A percentile compares a stretch with the other conserved stretches of the same genome.
phyloP scores from a whole-genome alignment of 2,113 vertebrate genomes.

The Cryptoleucopteryx plumbea region DNA sequence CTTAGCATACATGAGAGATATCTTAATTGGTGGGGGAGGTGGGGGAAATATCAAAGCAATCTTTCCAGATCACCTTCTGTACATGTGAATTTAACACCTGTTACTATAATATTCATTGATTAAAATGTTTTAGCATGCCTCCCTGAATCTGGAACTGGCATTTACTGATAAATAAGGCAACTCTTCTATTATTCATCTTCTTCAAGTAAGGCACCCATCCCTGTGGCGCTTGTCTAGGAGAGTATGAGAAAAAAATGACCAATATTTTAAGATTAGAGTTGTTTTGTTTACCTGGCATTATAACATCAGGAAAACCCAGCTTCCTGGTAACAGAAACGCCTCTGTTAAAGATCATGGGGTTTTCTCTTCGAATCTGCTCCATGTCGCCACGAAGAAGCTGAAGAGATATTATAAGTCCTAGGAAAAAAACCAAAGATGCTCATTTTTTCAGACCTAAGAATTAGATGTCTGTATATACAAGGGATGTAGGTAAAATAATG shows the following conservation, averaged over 20 bases:
- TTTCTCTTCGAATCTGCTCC: constrained; percentile 93
- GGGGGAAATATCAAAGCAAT: background rate
- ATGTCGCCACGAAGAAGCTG: constrained; percentile 94
- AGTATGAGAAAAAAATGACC: background rate
- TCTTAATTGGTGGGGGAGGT: rapidly evolving
- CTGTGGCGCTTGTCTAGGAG: background rate
- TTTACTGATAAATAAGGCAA: background rate
- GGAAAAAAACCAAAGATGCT: constrained; percentile 27
- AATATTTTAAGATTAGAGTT: background rate
- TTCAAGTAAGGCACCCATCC: background rate
- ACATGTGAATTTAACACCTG: background rate
- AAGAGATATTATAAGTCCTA: constrained; percentile 93
- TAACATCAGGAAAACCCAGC: constrained; percentile 93
- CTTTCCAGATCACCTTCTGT: background rate
- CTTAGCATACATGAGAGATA: background rate
- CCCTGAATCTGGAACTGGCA: background rate
- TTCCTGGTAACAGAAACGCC: constrained; percentile 90
- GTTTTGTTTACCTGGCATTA: constrained; percentile 87
- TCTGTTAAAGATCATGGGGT: constrained; percentile 89
- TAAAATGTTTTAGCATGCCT: background rate
- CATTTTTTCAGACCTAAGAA: background rate
- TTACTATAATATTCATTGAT: background rate
- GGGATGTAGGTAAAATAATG: background rate
- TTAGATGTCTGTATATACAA: background rate
- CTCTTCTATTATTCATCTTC: background rate